Percentiles rank a stretch among this genome's conserved stretches.
Evolutionary conservation across 92 coral and sea anemone genomes (phyloP).

Genomic region (Heliopora coerulea): DNA sequence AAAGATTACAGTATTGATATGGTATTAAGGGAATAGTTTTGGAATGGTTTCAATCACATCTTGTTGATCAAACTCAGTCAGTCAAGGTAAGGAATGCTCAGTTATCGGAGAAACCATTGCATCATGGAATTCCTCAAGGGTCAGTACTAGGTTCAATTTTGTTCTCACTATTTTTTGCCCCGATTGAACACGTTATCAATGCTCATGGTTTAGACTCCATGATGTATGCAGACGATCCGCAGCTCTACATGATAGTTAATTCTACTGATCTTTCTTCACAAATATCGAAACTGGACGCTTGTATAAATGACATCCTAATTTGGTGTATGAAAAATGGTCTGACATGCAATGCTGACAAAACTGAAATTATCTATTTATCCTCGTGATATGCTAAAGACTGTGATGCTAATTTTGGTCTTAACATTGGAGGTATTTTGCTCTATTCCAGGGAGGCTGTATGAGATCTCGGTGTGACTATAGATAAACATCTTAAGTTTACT

Average conservation of each 20-base stretch:
- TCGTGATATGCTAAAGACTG: conserved; percentile 13
- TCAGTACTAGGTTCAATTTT: neutral
- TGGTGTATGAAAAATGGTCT: conserved; percentile 35
- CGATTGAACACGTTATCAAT: neutral
- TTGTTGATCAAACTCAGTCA: neutral
- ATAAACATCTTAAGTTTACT: neutral
- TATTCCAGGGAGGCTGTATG: neutral
- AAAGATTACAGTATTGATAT: neutral
- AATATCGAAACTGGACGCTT: conserved; percentile 10
- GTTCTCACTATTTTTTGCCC: conserved; percentile 5
- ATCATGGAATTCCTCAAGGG: neutral
- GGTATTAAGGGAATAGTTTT: neutral
- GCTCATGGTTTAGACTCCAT: neutral
- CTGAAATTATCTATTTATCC: conserved; percentile 21
- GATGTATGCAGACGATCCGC: too few relatives aligned
- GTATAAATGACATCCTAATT: conserved; percentile 17
- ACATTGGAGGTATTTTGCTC: neutral
- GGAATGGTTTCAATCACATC: neutral
- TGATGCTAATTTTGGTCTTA: neutral
- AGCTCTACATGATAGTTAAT: too few relatives aligned
- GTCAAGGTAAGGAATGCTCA: neutral
- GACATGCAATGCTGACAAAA: conserved; percentile 23
- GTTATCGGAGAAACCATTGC: neutral
- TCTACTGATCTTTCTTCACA: neutral
- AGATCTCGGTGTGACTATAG: neutral